Base-by-base conservation (phyloP, 1,140 invertebrate genomes). In the Polypedilum pembai region DNA sequence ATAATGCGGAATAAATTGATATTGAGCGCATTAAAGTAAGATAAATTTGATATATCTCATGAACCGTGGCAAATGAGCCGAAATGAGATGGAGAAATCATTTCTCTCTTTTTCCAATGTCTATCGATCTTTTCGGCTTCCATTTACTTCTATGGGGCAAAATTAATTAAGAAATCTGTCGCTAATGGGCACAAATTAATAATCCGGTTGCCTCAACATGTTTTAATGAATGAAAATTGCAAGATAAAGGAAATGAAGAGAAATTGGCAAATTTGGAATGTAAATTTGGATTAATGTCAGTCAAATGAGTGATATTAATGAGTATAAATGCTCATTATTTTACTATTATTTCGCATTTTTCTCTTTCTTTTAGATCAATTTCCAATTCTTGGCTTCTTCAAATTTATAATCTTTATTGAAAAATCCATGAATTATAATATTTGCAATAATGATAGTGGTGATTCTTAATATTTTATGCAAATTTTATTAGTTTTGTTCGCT, bases 1-100 rank as follows among this genome's bases (percentile, higher is more conserved):
- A 69, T 69, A 69, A 69, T 69, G 65, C 20, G 65, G 65, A 69
- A 69, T 69, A 21, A 69, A 69, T 69, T 69, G 65, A 21, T 69
- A 69, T 69, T 69, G 65, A 69, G 65, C 65, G 17, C 65, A 69
- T 69, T 69, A 69, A 56, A 69, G 65, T 18, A 18, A 18, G 65
- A 69, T 69, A 69, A 69, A 69, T 69, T 69, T 69, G 20, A 69
- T 69, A 21, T 69, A 18, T 69, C 17, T 69, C 17, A 69, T 56
- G 45, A 56, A n/a, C 12, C 45, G 45, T n/a, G 15, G n/a, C 12
- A 45, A 56, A 56, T n/a, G 18, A 18, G 8, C 20, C 65, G 17
- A 69, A 21, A 69, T 2, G 17, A 69, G 65, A 8, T 21, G 20
- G 65, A 56, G 45, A 56, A 69, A 69, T 33, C 24, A 33, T 33